Evolutionary conservation across 2,888 invertebrate species (phyloP), one percentile per base, ranked within the genome.

Genomic region (Drosophila rellima): DNA sequence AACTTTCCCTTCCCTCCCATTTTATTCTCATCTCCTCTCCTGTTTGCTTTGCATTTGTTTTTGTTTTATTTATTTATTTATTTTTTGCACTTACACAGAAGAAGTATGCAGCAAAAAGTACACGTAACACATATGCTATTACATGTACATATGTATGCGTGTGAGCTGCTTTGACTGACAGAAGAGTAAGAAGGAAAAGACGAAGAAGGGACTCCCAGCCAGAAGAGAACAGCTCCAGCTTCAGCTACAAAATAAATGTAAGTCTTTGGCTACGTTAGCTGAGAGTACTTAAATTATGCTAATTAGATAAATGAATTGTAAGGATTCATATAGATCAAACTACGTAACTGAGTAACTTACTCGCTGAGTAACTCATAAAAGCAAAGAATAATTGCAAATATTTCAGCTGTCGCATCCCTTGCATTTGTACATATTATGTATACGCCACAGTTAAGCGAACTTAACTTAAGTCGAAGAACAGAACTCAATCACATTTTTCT

Each of bases 271-370:
- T 8, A 15, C n/a, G 47, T 47, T 18, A 20, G 26, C 39, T 17
- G 39, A 59, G 50, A 40, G 65, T 42, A 56, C 18, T 72, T 51
- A 47, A 66, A 78, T 72, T 74, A 72, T 74, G 62, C 39, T 74
- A 74, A 72, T 77, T 66, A 57, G 48, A 59, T 66, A 51, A 74
- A 66, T 66, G 48, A 71, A 65, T 65, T 39, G 48, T 62, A 33
- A 33, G 29, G 48, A 60, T 44, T 47, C 47, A 3, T n/a, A 54
- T 7, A 10, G 13, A 37, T 13, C 18, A n/a, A 40, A 26, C 35
- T 10, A 18, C 13, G 29, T 29, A 33, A 31, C 55, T 15, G 17
- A 35, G 13, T 13, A 6, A 33, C 33, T 33, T 33, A 33, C n/a
- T 7, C n/a, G 6, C 33, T 13, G 29, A 13, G 29, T 18, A 56